Conservation (phyloP, 2,113 vertebrate species). For the Dasypus novemcinctus region DNA sequence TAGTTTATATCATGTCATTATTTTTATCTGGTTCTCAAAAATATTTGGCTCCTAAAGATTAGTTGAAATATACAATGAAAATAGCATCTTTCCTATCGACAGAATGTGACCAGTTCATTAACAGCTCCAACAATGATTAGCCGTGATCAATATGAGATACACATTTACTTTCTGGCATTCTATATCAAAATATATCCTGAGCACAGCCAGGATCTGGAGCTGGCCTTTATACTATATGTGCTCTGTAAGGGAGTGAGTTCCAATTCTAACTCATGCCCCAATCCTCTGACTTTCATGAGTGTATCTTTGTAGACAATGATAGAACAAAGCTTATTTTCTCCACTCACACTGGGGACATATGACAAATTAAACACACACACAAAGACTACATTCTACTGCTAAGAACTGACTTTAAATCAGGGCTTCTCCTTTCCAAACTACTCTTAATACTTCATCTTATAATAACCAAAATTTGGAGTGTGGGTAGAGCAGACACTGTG, state of each 20-base stretch:
- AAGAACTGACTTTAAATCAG: neutral
- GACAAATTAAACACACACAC: neutral
- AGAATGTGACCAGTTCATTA: neutral
- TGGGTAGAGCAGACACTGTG: neutral
- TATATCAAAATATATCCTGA: neutral
- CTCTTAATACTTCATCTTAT: neutral
- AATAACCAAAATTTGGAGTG: neutral
- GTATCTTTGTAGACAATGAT: neutral
- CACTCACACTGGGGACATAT: neutral
- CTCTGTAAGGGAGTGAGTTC: neutral
- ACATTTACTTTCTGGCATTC: neutral
- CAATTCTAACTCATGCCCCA: neutral
- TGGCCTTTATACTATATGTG: neutral
- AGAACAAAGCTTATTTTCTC: neutral
- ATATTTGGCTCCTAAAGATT: neutral
- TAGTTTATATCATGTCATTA: neutral
- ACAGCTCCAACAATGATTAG: neutral
- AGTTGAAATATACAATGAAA: neutral
- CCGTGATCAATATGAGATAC: neutral
- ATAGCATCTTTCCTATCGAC: neutral
- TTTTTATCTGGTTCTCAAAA: slow-evolving; percentile 20
- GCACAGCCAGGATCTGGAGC: neutral
- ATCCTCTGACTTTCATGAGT: neutral
- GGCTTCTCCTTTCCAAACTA: neutral
- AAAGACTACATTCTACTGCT: neutral